These are phyloP conservation scores for Sphaerodactylus townsendi DNA, from an alignment of 2,113 vertebrate genomes.

Conservation along the genomic window DNA sequence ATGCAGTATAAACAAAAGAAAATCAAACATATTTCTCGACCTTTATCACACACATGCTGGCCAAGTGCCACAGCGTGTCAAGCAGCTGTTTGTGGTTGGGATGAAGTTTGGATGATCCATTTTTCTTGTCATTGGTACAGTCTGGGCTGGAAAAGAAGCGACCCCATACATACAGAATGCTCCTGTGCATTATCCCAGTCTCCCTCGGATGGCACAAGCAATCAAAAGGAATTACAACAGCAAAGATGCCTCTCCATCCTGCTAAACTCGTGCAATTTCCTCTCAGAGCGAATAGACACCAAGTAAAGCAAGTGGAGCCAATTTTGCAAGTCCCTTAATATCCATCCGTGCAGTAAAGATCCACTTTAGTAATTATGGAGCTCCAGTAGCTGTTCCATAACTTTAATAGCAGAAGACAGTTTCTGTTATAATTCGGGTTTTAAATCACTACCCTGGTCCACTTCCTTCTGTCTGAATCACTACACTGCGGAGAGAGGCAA, in stretches of 20 bases:
- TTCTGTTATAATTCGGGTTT: constrained; percentile 48
- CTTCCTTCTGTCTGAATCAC: constrained; percentile 3
- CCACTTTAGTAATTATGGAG: constrained; percentile 33
- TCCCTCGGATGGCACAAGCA: too few relatives aligned
- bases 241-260: background rate
- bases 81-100: background rate
- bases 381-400: constrained; percentile 19
- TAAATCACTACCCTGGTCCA: constrained; percentile 21
- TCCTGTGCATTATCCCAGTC: background rate
- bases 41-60: background rate
- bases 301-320: background rate
- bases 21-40: background rate
- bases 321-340: background rate
- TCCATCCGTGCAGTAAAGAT: constrained; percentile 1
- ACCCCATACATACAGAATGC: background rate
- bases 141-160: background rate
- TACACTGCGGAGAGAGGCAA: constrained; percentile 42
- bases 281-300: fast-evolving
- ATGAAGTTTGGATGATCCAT: background rate
- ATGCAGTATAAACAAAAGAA: background rate
- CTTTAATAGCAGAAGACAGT: constrained; percentile 61
- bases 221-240: too few relatives aligned
- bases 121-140: background rate
- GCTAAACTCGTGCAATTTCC: fast-evolving
- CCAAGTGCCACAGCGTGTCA: background rate